Evolutionary conservation across 2,888 invertebrate species (phyloP).

Genomic region (Eristalinus aeneus): DNA sequence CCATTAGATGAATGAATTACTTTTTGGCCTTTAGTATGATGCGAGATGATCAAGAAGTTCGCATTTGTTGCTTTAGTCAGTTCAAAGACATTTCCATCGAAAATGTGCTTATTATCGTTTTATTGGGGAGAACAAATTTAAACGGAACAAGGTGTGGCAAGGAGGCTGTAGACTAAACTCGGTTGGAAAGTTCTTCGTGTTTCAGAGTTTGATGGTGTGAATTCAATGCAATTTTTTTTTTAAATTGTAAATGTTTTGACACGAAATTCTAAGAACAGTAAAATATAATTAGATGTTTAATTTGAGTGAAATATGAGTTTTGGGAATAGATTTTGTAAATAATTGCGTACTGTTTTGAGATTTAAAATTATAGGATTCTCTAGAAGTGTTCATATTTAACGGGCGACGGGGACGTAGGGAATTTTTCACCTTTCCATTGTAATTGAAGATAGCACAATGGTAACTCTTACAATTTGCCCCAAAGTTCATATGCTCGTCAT

Average conservation of each 20-base stretch:
- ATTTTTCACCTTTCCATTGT: too few species aligned
- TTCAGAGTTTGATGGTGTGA: neutral
- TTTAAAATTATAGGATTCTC: too few species aligned
- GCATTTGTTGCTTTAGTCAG: neutral
- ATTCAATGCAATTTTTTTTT: neutral
- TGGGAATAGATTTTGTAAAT: neutral
- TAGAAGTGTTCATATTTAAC: too few species aligned
- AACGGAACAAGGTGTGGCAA: neutral
- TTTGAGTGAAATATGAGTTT: neutral
- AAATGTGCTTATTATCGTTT: neutral
- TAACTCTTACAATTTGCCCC: too few species aligned
- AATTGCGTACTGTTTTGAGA: too few species aligned
- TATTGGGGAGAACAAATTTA: neutral
- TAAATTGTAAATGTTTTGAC: neutral
- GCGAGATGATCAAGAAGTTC: neutral
- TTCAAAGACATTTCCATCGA: neutral
- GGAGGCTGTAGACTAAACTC: neutral
- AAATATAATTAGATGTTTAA: neutral
- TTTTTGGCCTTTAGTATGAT: neutral
- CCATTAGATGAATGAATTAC: neutral
- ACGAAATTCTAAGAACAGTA: neutral
- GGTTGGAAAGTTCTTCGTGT: neutral
- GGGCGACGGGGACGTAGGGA: too few species aligned
- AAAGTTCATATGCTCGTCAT: too few species aligned
- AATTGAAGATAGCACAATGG: too few species aligned